Conservation (phyloP, 2,888 invertebrate genomes). For the Anoncus sp. region DNA sequence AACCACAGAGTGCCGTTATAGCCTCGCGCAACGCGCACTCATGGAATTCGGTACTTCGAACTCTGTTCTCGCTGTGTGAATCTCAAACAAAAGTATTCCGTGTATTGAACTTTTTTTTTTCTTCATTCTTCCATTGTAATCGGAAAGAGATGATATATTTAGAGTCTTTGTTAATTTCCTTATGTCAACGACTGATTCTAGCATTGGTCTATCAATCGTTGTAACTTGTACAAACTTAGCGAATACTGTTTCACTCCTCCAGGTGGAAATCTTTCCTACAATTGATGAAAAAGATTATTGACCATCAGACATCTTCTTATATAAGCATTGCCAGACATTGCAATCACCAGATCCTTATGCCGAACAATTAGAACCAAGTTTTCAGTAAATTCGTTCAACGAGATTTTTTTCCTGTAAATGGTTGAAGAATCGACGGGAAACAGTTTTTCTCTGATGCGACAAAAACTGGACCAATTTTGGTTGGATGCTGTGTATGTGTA, state of each 20-base stretch:
- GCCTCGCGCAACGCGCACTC: conserved; percentile 23
- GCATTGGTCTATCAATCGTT: too few relatives aligned
- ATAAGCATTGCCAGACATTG: too few relatives aligned
- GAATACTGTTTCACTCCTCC: too few relatives aligned
- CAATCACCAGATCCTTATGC: too few relatives aligned
- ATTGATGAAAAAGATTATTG: too few relatives aligned
- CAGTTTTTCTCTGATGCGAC: conserved; percentile 10
- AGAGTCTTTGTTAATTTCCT: not conserved
- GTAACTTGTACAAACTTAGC: too few relatives aligned
- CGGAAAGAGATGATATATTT: not conserved
- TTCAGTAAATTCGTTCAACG: not conserved
- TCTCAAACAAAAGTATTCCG: conserved; percentile 9
- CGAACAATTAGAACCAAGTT: not conserved
- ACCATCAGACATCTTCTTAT: too few relatives aligned
- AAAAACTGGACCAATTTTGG: conserved; percentile 52
- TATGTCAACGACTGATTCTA: too few relatives aligned
- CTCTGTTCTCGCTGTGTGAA: conserved; percentile 4
- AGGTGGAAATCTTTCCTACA: too few relatives aligned
- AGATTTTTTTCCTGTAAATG: not conserved
- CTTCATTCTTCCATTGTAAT: not conserved
- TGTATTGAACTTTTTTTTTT: not conserved
- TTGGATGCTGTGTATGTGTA: conserved; percentile 25
- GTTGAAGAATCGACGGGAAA: not conserved
- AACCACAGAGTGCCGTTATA: conserved; percentile 58
- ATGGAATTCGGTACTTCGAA: conserved; percentile 47